Conservation (phyloP, 2,797 vertebrate genomes). For the Ispidina lecontei region DNA sequence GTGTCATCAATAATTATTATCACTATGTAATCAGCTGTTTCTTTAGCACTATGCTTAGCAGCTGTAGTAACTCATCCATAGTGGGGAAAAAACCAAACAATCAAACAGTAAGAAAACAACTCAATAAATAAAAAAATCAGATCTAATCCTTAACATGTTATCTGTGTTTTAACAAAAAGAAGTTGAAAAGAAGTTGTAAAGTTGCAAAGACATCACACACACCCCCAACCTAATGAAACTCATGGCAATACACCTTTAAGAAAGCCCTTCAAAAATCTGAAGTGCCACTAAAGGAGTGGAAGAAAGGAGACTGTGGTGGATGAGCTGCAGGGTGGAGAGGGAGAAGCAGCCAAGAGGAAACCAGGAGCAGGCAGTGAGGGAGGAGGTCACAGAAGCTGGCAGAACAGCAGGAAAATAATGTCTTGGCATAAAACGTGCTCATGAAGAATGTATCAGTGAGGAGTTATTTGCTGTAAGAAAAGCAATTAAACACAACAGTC, state of each 20-base stretch:
- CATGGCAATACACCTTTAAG: not conserved
- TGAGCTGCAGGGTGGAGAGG: conserved; percentile 18
- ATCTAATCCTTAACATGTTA: not conserved
- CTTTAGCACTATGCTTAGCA: not conserved
- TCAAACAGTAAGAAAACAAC: not conserved
- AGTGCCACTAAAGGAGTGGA: not conserved
- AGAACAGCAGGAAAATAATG: not conserved
- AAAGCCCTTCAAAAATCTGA: not conserved
- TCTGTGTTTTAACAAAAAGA: not conserved
- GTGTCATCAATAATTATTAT: not conserved
- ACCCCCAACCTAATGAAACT: not conserved
- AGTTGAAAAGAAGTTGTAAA: not conserved
- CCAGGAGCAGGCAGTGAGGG: not conserved
- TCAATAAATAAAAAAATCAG: not conserved
- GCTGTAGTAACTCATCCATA: not conserved
- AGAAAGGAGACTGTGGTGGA: not conserved
- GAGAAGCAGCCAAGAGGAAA: conserved; percentile 48
- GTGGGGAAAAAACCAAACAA: not conserved
- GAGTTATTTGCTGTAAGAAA: not conserved
- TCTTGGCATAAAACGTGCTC: not conserved
- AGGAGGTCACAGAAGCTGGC: conserved; percentile 12
- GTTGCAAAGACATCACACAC: not conserved
- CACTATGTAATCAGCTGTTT: not conserved
- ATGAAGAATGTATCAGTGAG: not conserved
- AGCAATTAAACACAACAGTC: not conserved